phyloP scores from a whole-genome alignment of 1,140 invertebrate species.

The Anastrepha ludens region DNA sequence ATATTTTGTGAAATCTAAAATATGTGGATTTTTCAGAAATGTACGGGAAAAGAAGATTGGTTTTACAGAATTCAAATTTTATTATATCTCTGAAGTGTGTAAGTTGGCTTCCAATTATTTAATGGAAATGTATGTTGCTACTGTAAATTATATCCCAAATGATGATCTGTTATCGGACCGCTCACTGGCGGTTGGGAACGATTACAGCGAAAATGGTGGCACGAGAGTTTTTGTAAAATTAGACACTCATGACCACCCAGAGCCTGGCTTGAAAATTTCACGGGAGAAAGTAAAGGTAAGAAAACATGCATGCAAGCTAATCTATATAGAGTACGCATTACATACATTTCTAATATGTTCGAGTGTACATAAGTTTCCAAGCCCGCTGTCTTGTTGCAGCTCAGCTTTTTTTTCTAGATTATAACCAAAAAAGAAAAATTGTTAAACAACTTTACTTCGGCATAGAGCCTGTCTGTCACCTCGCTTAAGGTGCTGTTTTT shows the following conservation, averaged over 20 bases:
- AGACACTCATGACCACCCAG: slow-evolving; percentile 81
- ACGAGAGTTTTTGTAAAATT: slow-evolving; percentile 78
- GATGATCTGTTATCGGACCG: slow-evolving; percentile 57
- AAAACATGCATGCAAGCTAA: neutral
- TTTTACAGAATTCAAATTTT: slow-evolving; percentile 82
- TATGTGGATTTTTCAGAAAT: slow-evolving; percentile 80
- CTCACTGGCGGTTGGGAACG: slow-evolving; percentile 30
- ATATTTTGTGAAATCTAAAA: slow-evolving; percentile 85
- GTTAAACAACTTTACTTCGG: too few relatives aligned
- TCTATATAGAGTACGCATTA: too few relatives aligned
- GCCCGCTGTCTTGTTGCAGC: too few relatives aligned
- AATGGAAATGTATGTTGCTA: slow-evolving; percentile 83
- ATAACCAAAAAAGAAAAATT: too few relatives aligned
- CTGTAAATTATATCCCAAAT: slow-evolving; percentile 72
- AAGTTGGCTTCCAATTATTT: slow-evolving; percentile 87
- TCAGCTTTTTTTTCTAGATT: too few relatives aligned
- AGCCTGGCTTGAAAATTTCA: slow-evolving; percentile 80
- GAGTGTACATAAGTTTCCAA: too few relatives aligned
- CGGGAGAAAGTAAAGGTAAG: slow-evolving; percentile 65
- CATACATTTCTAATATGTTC: too few relatives aligned
- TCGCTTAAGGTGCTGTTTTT: too few relatives aligned
- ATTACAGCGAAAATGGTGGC: neutral
- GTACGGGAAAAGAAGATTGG: slow-evolving; percentile 78
- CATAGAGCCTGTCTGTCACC: too few relatives aligned
- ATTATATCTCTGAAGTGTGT: slow-evolving; percentile 86